These are phyloP conservation scores for Drosophila baimaii DNA, from an alignment of 1,140 invertebrate species.

Conservation along the genomic window DNA sequence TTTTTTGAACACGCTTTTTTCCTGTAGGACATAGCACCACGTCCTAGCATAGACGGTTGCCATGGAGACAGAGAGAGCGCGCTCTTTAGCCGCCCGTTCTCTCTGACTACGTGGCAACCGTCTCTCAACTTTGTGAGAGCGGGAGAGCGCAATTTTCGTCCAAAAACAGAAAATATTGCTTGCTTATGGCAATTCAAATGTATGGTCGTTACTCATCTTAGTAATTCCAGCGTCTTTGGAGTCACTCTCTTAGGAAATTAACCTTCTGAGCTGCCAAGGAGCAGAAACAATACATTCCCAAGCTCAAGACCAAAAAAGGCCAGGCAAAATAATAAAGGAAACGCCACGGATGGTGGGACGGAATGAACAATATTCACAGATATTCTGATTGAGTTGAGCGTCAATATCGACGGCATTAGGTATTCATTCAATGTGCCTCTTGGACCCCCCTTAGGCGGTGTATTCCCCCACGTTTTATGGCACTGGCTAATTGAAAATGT, in stretches of 20 bases:
- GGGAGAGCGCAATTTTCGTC: too few relatives aligned
- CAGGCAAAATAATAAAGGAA: constrained; percentile 37
- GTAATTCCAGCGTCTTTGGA: too few relatives aligned
- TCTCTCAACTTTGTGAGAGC: too few relatives aligned
- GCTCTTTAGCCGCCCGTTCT: too few relatives aligned
- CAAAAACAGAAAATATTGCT: too few relatives aligned
- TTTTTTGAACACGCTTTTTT: too few relatives aligned
- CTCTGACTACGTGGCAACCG: too few relatives aligned
- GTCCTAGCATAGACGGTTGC: too few relatives aligned
- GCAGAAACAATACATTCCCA: constrained; percentile 33
- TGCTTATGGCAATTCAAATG: too few relatives aligned
- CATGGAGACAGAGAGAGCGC: too few relatives aligned
- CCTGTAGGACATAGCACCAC: too few relatives aligned
- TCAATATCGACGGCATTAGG: constrained; percentile 34
- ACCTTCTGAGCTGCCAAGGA: constrained; percentile 5
- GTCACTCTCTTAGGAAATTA: neutral
- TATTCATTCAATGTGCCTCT: constrained; percentile 35
- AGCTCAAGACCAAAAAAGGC: constrained; percentile 21
- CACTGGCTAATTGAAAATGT: constrained; percentile 50
- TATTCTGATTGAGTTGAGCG: constrained; percentile 33
- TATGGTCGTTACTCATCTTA: too few relatives aligned
- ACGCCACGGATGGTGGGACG: constrained; percentile 17
- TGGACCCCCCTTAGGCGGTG: constrained; percentile 15
- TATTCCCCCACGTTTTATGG: constrained; percentile 22
- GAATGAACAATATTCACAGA: constrained; percentile 29